Evolutionary conservation across 2,797 vertebrate species (phyloP).

Genomic region (Anguilla marmorata): DNA sequence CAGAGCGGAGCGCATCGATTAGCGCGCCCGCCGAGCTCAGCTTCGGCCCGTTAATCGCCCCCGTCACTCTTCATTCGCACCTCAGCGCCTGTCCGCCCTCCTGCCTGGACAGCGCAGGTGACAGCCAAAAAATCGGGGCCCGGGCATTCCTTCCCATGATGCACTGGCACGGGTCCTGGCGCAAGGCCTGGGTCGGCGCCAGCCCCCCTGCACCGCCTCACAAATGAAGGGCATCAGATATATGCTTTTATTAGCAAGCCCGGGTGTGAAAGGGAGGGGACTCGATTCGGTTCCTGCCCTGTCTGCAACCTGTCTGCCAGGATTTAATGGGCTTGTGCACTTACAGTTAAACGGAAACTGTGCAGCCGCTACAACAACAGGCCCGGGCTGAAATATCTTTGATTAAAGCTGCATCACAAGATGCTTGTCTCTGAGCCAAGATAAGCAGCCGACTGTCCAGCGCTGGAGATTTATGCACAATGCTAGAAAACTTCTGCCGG

Average conservation of each 20-base stretch:
- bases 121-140: slow-evolving; percentile 39
- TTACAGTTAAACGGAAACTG: slow-evolving; percentile 16
- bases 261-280: neutral
- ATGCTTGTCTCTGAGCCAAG: slow-evolving; percentile 4
- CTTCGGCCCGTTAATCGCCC: slow-evolving; percentile 48
- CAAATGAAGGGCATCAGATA: slow-evolving; percentile 6
- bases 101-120: slow-evolving; percentile 26
- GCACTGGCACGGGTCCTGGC: neutral
- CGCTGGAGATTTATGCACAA: neutral
- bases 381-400: slow-evolving; percentile 17
- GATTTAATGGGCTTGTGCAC: neutral
- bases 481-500: neutral
- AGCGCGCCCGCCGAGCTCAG: slow-evolving; percentile 53
- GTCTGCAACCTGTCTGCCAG: neutral
- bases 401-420: slow-evolving; percentile 22
- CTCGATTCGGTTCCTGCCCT: neutral
- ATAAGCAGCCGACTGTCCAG: neutral
- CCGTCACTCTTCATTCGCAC: slow-evolving; percentile 40
- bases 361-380: slow-evolving; percentile 8
- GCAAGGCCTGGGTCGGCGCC: neutral
- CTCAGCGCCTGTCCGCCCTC: slow-evolving; percentile 47
- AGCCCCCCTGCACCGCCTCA: neutral
- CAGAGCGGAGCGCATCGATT: slow-evolving; percentile 55
- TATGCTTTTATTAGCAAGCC: slow-evolving; percentile 9
- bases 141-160: slow-evolving; percentile 6